Percentiles rank a stretch among this genome's conserved stretches.
Conservation (phyloP, 2,888 invertebrate genomes). For the Chaetogeoica ovagalla region DNA sequence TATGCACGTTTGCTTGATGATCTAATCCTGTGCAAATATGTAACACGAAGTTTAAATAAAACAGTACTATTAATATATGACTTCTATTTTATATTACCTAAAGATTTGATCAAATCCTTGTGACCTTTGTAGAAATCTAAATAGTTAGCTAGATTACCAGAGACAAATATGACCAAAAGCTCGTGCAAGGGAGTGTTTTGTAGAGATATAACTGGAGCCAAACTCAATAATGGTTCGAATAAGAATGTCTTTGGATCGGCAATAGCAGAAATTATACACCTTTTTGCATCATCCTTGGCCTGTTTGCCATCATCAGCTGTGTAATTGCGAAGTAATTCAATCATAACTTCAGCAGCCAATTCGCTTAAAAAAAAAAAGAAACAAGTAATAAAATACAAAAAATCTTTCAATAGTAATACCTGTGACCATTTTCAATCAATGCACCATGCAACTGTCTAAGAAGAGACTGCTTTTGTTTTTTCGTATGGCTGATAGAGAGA, state of each 20-base stretch:
- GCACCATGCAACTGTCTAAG: slow-evolving; percentile 88
- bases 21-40: slow-evolving; percentile 68
- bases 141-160: slow-evolving; percentile 90
- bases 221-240: slow-evolving; percentile 86
- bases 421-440: slow-evolving; percentile 80
- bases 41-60: too few species aligned
- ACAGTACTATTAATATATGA: too few species aligned
- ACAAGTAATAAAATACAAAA: not conserved
- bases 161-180: slow-evolving; percentile 90
- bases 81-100: slow-evolving; percentile 58
- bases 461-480: slow-evolving; percentile 88
- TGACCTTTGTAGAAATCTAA: slow-evolving; percentile 89
- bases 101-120: slow-evolving; percentile 79
- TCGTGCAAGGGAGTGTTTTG: slow-evolving; percentile 95
- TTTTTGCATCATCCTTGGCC: slow-evolving; percentile 94
- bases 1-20: slow-evolving; percentile 92
- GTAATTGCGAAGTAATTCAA: slow-evolving; percentile 93
- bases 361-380: slow-evolving; percentile 67
- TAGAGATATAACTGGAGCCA: slow-evolving; percentile 92
- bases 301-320: slow-evolving; percentile 96
- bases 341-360: slow-evolving; percentile 93
- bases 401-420: slow-evolving; percentile 62
- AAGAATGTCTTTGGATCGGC: slow-evolving; percentile 95
- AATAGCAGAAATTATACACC: slow-evolving; percentile 92
- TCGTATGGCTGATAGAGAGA: slow-evolving; percentile 76